Percentiles rank a stretch among this genome's conserved stretches.
Evolutionary conservation across 2,888 invertebrate genomes (phyloP).

Genomic region (Heliconius charithonia): DNA sequence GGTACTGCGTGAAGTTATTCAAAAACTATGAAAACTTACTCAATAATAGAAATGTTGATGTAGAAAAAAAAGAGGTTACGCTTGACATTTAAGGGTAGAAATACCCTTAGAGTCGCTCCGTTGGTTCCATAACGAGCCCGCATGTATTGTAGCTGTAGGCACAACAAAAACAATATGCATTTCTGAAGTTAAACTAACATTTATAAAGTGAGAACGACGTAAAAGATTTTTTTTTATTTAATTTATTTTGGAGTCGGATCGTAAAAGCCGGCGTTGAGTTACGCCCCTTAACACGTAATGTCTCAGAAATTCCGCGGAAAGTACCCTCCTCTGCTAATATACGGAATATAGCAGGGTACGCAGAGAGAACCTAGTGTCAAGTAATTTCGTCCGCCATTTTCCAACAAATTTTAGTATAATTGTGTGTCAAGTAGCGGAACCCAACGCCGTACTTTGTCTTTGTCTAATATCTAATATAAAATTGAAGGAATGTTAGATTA

Average conservation of each 20-base stretch:
- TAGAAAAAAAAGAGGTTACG: constrained; percentile 1
- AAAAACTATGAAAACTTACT: not conserved
- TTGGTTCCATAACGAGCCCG: not conserved
- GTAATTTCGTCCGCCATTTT: not conserved
- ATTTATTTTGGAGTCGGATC: too few relatives aligned
- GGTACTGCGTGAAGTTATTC: too few relatives aligned
- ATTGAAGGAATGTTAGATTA: not conserved
- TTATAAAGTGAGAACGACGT: too few relatives aligned
- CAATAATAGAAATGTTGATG: not conserved
- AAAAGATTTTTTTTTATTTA: too few relatives aligned
- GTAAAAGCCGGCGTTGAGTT: too few relatives aligned
- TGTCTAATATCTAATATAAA: not conserved
- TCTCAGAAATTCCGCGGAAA: too few relatives aligned
- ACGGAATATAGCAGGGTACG: too few relatives aligned
- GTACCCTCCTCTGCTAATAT: too few relatives aligned
- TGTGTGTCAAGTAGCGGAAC: not conserved
- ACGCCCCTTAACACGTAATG: too few relatives aligned
- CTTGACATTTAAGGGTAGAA: constrained; percentile 34
- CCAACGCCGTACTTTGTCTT: not conserved
- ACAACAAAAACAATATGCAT: too few relatives aligned
- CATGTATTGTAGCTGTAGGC: not conserved
- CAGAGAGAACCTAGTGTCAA: too few relatives aligned
- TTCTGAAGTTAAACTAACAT: too few relatives aligned
- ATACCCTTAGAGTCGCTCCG: constrained; percentile 22
- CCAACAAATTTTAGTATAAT: not conserved